These are phyloP conservation scores for Corticium candelabrum DNA, from an alignment of 37 sponge, comb jelly and placozoan genomes.

Conservation along the genomic window DNA sequence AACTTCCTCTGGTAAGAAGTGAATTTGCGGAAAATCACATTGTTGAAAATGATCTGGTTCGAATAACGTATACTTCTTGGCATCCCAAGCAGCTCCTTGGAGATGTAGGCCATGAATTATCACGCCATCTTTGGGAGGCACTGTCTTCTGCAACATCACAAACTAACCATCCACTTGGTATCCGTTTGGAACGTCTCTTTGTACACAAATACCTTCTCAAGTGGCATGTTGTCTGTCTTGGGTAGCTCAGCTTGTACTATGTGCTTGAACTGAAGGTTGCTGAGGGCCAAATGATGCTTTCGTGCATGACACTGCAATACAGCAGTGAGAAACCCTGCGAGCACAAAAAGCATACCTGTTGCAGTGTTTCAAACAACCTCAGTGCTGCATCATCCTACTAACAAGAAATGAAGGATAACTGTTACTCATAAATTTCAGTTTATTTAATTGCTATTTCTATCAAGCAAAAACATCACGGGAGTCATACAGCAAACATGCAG, in stretches of 20 bases:
- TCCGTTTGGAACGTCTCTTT: not conserved
- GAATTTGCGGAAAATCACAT: not conserved
- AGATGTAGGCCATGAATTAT: not conserved
- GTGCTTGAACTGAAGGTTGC: not conserved
- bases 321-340: not conserved
- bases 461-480: too few species aligned
- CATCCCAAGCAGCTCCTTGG: not conserved
- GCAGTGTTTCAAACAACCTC: not conserved
- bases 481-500: too few species aligned
- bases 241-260: too few species aligned
- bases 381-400: too few species aligned
- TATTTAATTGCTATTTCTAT: too few species aligned
- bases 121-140: not conserved
- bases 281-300: not conserved
- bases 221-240: too few species aligned
- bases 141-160: not conserved
- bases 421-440: too few species aligned
- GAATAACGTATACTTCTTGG: not conserved
- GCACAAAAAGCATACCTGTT: not conserved
- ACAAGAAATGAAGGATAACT: too few species aligned
- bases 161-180: not conserved
- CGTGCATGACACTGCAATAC: not conserved
- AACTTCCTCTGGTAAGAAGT: not conserved
- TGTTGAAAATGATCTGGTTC: not conserved
- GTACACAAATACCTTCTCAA: too few species aligned